Percentiles rank a stretch among this genome's conserved stretches.
These are phyloP conservation scores for Reticulitermes speratus DNA, from an alignment of 1,140 invertebrate species.

Conservation along the genomic window DNA sequence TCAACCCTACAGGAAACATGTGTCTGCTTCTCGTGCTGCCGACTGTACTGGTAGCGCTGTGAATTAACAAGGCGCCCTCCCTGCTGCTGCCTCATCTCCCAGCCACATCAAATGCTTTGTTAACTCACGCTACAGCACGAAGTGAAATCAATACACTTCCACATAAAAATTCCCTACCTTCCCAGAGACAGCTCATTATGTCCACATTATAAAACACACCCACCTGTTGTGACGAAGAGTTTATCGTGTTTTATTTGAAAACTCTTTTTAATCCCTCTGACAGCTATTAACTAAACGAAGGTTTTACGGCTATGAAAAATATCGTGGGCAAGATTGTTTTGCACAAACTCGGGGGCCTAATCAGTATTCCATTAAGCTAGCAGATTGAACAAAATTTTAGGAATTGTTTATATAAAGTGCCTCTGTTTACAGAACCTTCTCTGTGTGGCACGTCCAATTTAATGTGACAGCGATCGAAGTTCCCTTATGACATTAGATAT, in stretches of 20 bases:
- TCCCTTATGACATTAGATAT: too few species aligned
- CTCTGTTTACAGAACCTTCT: neutral
- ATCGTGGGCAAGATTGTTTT: neutral
- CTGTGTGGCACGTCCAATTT: neutral
- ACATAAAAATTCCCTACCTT: neutral
- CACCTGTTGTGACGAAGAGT: neutral
- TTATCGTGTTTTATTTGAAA: neutral
- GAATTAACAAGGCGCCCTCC: neutral
- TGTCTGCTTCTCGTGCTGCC: neutral
- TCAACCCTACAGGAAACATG: too few species aligned
- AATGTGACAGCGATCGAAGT: too few species aligned
- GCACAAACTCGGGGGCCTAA: neutral
- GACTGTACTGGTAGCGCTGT: too few species aligned
- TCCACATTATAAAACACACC: neutral
- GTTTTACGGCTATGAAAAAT: neutral
- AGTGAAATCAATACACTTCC: neutral
- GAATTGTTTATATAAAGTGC: neutral
- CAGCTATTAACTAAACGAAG: neutral
- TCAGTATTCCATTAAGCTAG: neutral
- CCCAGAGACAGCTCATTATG: constrained; percentile 4
- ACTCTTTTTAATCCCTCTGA: neutral
- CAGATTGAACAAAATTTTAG: neutral
- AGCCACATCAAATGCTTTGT: neutral
- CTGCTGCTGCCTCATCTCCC: too few species aligned
- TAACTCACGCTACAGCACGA: neutral